Base-by-base conservation (phyloP, 2,888 invertebrate genomes). In the Synergus gifuensis region DNA sequence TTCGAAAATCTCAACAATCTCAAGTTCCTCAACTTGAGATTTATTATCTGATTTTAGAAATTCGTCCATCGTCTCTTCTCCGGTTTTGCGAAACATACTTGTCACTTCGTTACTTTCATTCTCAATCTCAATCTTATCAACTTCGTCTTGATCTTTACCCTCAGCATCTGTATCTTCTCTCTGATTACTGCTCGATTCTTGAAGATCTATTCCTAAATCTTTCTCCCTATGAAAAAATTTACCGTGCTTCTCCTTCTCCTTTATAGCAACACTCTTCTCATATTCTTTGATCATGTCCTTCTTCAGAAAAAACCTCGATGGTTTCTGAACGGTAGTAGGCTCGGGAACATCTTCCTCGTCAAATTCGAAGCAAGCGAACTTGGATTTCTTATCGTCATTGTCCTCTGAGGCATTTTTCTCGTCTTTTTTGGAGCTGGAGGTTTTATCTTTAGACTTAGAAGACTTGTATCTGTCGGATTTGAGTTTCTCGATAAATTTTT, bases 351-450 rank as follows among this genome's bases (percentile, higher is more conserved):
- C 96, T 82, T 96, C 96, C 76, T 95, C 95, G 85, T 96, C 95
- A 89, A 97, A 97, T 90, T 97, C 97, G 89, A 96, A 97, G 89
- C 96, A 96, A 0, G 96, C 95, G 77, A 95, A 93, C 22, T 93
- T 91, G 85, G 91, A 94, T 92, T 84, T 93, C 91, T 91, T 93
- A 92, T 87, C 89, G 79, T 90, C 86, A 76, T 88, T 89, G 44
- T 76, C 66, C 1, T 80, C 18, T 18, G 58, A 82, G 0, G 63
- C 22, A 0, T 18, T 46, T 66, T 58, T 79, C 46, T 81, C 78
- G 60, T 78, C 79, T 44, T 82, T 79, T 54, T 81, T 78, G 62
- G 82, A 78, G n/a, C 49, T 76, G 40, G 78, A 18, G 42, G 46
- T 36, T 76, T 83, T 82, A 36, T 78, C 80, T 42, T 82, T 63